Percentiles rank a stretch among this genome's conserved stretches.
Conservation (phyloP, 2,888 invertebrate species). For the Tolmerus cingulatus region DNA sequence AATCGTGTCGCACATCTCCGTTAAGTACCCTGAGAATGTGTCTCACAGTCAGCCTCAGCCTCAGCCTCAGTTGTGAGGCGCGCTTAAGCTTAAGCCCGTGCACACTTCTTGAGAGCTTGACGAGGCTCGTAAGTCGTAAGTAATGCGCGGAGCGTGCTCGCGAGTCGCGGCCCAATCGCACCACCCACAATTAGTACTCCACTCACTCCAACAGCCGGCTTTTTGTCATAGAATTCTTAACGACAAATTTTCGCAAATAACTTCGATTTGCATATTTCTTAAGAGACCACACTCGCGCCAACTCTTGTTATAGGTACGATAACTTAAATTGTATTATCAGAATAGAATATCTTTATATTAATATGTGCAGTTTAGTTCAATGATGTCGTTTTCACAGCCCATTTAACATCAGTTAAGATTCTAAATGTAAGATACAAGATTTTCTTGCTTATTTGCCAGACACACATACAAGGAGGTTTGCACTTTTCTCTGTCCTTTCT, state of each 20-base stretch:
- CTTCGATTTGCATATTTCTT: background rate
- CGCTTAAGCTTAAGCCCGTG: background rate
- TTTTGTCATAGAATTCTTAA: background rate
- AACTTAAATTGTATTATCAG: no score
- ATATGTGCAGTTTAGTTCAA: no score
- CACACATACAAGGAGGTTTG: no score
- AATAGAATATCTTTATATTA: no score
- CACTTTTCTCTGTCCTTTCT: no score
- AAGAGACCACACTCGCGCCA: no score
- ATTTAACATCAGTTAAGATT: no score
- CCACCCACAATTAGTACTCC: background rate
- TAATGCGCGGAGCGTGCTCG: background rate
- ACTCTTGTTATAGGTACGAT: no score
- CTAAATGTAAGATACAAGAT: no score
- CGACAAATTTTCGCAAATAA: background rate
- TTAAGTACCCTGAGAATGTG: background rate
- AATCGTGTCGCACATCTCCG: slow-evolving; percentile 2
- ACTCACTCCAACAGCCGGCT: background rate
- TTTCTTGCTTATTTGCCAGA: no score
- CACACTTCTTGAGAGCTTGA: background rate
- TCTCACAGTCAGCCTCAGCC: background rate
- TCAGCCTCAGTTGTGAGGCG: background rate
- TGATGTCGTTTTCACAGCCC: no score
- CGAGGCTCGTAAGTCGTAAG: background rate
- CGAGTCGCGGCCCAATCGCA: background rate